A percentile compares a stretch with the other conserved stretches of the same genome.
Conservation (phyloP, 2,797 vertebrate species). For the Urosaurus nigricauda region DNA sequence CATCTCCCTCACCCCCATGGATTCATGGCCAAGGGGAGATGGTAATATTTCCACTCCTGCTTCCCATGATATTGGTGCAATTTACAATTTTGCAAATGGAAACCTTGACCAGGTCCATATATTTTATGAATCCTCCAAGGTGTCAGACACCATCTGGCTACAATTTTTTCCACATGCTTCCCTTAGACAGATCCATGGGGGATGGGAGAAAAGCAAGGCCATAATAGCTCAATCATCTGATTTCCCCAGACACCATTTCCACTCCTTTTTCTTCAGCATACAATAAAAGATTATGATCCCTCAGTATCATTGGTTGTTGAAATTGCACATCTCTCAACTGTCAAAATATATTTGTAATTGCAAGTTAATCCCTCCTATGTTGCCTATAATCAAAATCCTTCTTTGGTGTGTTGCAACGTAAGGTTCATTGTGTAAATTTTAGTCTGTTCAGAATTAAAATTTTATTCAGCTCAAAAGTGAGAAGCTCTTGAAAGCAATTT, state of each 20-base stretch:
- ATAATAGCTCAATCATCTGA: neutral
- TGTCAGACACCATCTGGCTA: slow-evolving; percentile 8
- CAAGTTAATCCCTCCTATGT: neutral
- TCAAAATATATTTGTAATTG: neutral
- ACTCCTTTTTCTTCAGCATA: neutral
- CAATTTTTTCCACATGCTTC: slow-evolving; percentile 11
- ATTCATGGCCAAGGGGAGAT: neutral
- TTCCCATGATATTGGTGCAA: neutral
- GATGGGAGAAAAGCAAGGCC: neutral
- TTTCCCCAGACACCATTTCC: slow-evolving; percentile 13
- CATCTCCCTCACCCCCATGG: too few species aligned
- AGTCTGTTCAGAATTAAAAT: neutral
- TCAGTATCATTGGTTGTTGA: neutral
- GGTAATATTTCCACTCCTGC: too few species aligned
- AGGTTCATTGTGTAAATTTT: neutral
- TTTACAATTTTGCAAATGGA: neutral
- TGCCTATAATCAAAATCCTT: neutral
- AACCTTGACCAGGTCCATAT: neutral
- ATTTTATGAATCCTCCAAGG: slow-evolving; percentile 1
- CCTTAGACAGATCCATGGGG: neutral
- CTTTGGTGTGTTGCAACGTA: neutral
- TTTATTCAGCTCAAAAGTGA: too few species aligned
- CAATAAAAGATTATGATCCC: neutral
- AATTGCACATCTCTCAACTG: neutral
- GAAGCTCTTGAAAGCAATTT: neutral